Evolutionary conservation across 2,113 vertebrate genomes (phyloP).

Genomic region (Rhabdornis inornatus): DNA sequence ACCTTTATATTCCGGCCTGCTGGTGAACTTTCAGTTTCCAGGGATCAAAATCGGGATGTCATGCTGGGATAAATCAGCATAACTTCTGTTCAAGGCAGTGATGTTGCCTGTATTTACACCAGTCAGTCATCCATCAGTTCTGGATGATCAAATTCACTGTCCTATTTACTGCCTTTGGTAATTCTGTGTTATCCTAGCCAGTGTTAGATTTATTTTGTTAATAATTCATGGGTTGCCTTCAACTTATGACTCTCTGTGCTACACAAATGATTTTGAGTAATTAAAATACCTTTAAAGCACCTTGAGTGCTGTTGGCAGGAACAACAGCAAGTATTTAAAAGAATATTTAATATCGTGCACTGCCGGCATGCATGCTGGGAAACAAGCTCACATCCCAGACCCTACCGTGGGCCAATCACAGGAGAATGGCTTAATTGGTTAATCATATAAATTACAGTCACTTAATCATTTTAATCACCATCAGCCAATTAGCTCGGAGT

Average conservation of each 20-base stretch:
- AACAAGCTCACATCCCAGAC: constrained; percentile 60
- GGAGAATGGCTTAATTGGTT: constrained; percentile 82
- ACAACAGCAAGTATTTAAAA: constrained; percentile 54
- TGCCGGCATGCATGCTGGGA: constrained; percentile 66
- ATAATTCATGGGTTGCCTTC: constrained; percentile 36
- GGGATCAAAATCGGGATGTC: background rate
- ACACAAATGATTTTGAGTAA: constrained; percentile 36
- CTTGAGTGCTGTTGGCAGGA: constrained; percentile 48
- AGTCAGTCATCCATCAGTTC: constrained; percentile 41
- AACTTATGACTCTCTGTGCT: constrained; percentile 1
- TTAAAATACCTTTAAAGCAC: constrained; percentile 54
- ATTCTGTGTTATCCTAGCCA: background rate
- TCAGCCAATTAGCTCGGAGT: constrained; percentile 82
- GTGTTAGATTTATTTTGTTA: constrained; percentile 26
- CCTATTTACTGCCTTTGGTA: background rate
- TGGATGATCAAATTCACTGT: constrained; percentile 40
- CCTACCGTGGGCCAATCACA: constrained; percentile 70
- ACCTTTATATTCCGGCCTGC: background rate
- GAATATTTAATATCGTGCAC: constrained; percentile 13
- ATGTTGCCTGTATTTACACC: background rate
- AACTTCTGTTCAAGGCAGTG: constrained; percentile 5
- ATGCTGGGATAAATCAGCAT: background rate
- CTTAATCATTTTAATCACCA: constrained; percentile 87
- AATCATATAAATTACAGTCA: constrained; percentile 87
- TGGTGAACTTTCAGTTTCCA: background rate